Evolutionary conservation across 2,888 invertebrate genomes (phyloP).

Genomic region (Melipona beecheii): DNA sequence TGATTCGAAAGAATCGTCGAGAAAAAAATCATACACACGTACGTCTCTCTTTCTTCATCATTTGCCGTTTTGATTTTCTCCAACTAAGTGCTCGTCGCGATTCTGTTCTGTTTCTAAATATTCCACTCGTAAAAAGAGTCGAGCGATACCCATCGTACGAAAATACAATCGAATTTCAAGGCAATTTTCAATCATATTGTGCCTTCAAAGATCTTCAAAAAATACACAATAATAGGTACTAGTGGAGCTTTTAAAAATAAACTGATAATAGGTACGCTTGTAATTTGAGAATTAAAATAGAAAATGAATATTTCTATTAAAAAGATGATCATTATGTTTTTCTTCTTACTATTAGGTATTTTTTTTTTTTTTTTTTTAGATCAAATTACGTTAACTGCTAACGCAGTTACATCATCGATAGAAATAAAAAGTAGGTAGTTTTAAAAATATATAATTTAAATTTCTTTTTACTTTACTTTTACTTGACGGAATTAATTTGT

Average conservation of each 20-base stretch:
- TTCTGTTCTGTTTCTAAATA: not conserved
- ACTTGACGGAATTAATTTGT: not conserved
- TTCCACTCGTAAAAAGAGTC: not conserved
- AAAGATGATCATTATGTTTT: no score
- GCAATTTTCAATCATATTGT: not conserved
- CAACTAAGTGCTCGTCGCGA: not conserved
- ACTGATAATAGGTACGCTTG: no score
- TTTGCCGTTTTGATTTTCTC: constrained; percentile 15
- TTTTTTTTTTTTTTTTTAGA: no score
- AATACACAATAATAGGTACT: not conserved
- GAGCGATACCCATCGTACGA: no score
- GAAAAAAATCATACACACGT: constrained; percentile 43
- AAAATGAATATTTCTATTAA: no score
- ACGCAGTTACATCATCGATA: no score
- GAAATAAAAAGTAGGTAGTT: no score
- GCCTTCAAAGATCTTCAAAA: not conserved
- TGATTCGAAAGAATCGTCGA: constrained; percentile 74
- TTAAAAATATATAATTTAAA: not conserved
- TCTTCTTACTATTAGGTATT: no score
- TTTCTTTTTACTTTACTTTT: no score
- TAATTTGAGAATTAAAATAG: no score
- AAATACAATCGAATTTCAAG: not conserved
- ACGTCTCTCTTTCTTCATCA: constrained; percentile 37
- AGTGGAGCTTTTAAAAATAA: no score
- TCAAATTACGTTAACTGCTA: no score